Conservation (phyloP, 1,140 invertebrate genomes). For the Euwallacea similis region DNA sequence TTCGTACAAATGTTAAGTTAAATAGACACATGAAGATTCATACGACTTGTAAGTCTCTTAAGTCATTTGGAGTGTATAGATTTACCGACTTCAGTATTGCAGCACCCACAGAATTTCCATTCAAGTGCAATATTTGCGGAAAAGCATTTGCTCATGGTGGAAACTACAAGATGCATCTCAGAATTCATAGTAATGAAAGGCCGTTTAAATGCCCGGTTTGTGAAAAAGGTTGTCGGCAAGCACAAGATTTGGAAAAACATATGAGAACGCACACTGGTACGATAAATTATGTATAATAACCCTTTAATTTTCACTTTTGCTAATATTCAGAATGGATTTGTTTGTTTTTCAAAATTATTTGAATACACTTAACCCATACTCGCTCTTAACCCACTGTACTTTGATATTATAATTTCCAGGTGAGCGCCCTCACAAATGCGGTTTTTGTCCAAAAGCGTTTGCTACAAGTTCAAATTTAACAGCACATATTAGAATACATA, state of each 20-base stretch:
- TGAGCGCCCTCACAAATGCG: constrained; percentile 60
- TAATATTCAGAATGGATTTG: no score
- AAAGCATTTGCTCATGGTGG: constrained; percentile 69
- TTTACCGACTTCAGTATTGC: not conserved
- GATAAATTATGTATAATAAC: not conserved
- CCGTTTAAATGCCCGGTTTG: constrained; percentile 65
- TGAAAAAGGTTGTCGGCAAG: constrained; percentile 61
- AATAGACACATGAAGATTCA: constrained; percentile 64
- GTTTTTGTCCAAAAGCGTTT: constrained; percentile 59
- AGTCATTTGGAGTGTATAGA: not conserved
- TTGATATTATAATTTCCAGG: constrained; percentile 36
- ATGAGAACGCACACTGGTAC: constrained; percentile 60
- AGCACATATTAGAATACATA: constrained; percentile 58
- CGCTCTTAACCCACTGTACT: not conserved
- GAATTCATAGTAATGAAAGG: constrained; percentile 63
- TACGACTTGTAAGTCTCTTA: constrained; percentile 53
- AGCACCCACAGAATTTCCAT: constrained; percentile 62
- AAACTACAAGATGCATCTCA: constrained; percentile 64
- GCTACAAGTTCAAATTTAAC: constrained; percentile 60
- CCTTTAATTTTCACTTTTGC: not conserved
- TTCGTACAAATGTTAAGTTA: constrained; percentile 60
- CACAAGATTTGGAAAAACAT: constrained; percentile 62
- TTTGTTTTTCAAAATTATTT: no score
- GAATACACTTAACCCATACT: not conserved
- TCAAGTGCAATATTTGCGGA: constrained; percentile 70